A percentile compares a stretch with the other conserved stretches of the same genome.
These are phyloP conservation scores for Magallana gigas DNA, from an alignment of 1,140 invertebrate genomes.

Conservation along the genomic window DNA sequence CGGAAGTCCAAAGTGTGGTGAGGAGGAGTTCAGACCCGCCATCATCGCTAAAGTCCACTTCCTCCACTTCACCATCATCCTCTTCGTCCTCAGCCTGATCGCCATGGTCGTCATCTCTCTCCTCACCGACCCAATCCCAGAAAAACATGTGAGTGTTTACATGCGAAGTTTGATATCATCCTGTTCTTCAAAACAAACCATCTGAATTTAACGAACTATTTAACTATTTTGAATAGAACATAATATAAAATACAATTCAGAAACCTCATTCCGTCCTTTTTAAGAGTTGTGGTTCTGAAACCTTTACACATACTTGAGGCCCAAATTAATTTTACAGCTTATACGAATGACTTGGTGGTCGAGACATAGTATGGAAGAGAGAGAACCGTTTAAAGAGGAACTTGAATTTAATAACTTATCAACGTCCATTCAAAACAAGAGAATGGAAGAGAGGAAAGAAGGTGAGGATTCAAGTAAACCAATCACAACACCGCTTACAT, in stretches of 20 bases:
- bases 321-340: constrained; percentile 51
- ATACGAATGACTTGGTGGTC: constrained; percentile 70
- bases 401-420: constrained; percentile 48
- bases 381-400: constrained; percentile 66
- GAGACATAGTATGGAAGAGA: constrained; percentile 58
- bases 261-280: too few species aligned
- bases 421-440: neutral
- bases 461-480: too few species aligned
- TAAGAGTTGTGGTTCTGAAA: too few species aligned
- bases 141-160: constrained; percentile 71
- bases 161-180: too few species aligned
- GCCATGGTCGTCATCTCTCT: constrained; percentile 72
- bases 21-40: constrained; percentile 68
- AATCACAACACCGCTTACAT: too few species aligned
- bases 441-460: neutral
- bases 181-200: too few species aligned
- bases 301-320: too few species aligned
- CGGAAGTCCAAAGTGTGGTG: constrained; percentile 69
- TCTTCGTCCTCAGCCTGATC: constrained; percentile 74
- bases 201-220: too few species aligned
- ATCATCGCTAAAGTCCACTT: constrained; percentile 77
- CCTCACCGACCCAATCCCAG: constrained; percentile 69
- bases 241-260: too few species aligned
- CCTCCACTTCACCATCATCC: constrained; percentile 77
- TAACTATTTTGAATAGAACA: too few species aligned